phyloP scores from a whole-genome alignment of 2,888 invertebrate species.

The Neocrepidodera transversa region DNA sequence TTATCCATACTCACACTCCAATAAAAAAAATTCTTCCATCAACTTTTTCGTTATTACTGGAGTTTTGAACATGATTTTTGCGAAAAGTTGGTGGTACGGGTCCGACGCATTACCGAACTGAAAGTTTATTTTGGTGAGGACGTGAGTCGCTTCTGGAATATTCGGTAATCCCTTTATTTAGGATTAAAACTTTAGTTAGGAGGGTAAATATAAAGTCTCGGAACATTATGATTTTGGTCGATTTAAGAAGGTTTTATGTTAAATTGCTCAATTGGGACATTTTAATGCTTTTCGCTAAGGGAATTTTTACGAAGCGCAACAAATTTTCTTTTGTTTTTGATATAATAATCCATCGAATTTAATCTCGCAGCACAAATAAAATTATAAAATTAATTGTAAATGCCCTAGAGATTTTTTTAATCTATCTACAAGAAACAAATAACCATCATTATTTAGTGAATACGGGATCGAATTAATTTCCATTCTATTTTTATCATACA shows the following conservation, averaged over 20 bases:
- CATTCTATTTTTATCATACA: too few relatives aligned
- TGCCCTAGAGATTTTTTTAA: too few relatives aligned
- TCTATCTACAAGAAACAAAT: too few relatives aligned
- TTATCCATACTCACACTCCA: slow-evolving; percentile 16
- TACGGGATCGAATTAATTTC: too few relatives aligned
- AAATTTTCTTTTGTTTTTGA: background rate
- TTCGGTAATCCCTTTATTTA: slow-evolving; percentile 48
- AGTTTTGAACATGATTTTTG: slow-evolving; percentile 36
- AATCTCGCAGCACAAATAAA: too few relatives aligned
- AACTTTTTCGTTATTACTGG: slow-evolving; percentile 31
- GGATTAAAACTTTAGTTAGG: slow-evolving; percentile 44
- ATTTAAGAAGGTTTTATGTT: slow-evolving; percentile 13
- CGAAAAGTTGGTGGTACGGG: slow-evolving; percentile 33
- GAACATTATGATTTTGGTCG: slow-evolving; percentile 17
- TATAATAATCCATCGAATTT: too few relatives aligned
- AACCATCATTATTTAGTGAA: too few relatives aligned
- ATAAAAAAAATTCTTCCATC: slow-evolving; percentile 27
- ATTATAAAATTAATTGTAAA: too few relatives aligned
- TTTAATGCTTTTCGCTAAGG: background rate
- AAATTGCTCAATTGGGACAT: background rate
- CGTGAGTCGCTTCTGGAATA: slow-evolving; percentile 43
- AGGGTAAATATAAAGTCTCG: slow-evolving; percentile 47
- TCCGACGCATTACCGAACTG: slow-evolving; percentile 47
- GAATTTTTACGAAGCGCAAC: background rate
- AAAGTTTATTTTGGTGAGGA: slow-evolving; percentile 46